phyloP scores from a whole-genome alignment of 2,113 vertebrate species.

The Tetrax tetrax region DNA sequence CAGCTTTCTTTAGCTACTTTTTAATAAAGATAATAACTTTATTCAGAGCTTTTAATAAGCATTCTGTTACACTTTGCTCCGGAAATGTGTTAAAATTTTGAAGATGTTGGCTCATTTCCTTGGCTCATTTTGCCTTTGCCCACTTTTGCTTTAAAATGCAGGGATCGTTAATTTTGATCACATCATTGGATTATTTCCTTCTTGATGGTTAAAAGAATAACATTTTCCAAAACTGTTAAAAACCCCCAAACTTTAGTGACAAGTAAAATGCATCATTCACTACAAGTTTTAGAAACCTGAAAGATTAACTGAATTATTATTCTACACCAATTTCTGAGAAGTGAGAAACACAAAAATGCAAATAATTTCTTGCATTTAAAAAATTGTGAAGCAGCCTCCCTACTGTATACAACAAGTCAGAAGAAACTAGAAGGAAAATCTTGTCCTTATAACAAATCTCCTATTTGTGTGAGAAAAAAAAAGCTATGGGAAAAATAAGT shows the following conservation, averaged over 20 bases:
- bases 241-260: neutral
- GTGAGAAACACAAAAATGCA: neutral
- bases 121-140: neutral
- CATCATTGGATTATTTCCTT: neutral
- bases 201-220: neutral
- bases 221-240: neutral
- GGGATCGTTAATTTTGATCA: neutral
- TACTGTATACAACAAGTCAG: neutral
- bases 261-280: neutral
- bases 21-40: neutral
- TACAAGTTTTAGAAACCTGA: neutral
- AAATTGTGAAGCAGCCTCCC: neutral
- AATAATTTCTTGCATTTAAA: neutral
- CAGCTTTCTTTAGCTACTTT: neutral
- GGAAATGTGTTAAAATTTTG: neutral
- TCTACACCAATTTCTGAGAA: neutral
- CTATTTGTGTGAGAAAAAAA: neutral
- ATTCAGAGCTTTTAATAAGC: neutral
- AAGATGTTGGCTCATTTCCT: neutral
- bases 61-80: neutral
- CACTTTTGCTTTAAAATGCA: neutral
- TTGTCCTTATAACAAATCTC: neutral
- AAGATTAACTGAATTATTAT: neutral
- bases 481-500: neutral
- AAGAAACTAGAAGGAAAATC: neutral